Percentiles rank a stretch among this genome's conserved stretches.
phyloP scores from a whole-genome alignment of 2,888 invertebrate species.

The Cantharis lateralis region DNA sequence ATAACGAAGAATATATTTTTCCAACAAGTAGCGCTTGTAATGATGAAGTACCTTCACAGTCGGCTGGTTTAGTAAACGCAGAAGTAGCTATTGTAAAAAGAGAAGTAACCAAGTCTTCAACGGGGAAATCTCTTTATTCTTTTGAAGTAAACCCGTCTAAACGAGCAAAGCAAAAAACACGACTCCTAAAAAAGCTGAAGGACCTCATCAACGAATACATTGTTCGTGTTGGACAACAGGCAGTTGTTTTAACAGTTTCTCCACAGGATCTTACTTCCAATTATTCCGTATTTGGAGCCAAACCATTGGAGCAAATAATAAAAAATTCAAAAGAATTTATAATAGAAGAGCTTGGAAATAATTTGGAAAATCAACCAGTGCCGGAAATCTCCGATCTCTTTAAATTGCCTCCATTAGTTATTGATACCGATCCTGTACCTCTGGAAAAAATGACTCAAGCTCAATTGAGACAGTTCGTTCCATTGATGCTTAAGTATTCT shows the following conservation, averaged over 20 bases:
- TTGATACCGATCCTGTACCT: conserved; percentile 93
- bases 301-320: conserved; percentile 94
- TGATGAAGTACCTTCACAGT: conserved; percentile 93
- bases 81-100: conserved; percentile 96
- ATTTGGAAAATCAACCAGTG: conserved; percentile 87
- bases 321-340: conserved; percentile 87
- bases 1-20: conserved; percentile 79
- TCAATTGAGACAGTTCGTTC: conserved; percentile 89
- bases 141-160: conserved; percentile 98
- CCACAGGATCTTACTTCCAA: conserved; percentile 95
- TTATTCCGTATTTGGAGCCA: conserved; percentile 95
- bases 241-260: conserved; percentile 92
- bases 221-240: conserved; percentile 95
- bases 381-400: conserved; percentile 90
- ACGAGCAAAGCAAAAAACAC: conserved; percentile 91
- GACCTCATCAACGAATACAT: conserved; percentile 96
- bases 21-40: conserved; percentile 82
- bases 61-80: conserved; percentile 95
- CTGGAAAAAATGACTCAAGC: conserved; percentile 97
- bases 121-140: conserved; percentile 87
- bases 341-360: conserved; percentile 93
- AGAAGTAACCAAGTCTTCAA: conserved; percentile 80
- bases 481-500: conserved; percentile 93
- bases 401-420: conserved; percentile 88
- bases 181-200: conserved; percentile 83